Conservation (phyloP, 2,113 vertebrate species). For the Prunella himalayana region DNA sequence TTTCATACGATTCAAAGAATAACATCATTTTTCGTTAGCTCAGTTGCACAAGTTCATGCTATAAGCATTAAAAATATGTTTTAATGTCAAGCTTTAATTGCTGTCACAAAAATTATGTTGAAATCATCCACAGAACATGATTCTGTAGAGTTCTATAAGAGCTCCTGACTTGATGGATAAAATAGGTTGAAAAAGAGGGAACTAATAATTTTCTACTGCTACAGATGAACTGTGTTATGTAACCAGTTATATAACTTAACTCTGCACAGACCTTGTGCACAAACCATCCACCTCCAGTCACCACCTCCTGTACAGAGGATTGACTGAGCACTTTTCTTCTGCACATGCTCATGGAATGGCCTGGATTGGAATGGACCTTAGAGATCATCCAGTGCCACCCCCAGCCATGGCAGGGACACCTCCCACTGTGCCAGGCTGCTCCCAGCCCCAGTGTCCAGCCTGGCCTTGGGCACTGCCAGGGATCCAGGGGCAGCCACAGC, state of each 20-base stretch:
- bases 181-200: neutral
- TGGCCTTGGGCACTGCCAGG: neutral
- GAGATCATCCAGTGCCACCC: accelerated
- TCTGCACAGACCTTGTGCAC: neutral
- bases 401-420: neutral
- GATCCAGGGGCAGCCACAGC: neutral
- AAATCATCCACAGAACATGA: neutral
- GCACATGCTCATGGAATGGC: neutral
- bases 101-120: neutral
- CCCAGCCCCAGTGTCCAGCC: neutral
- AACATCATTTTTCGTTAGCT: neutral
- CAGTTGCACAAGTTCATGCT: neutral
- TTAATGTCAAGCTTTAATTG: neutral
- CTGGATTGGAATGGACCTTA: neutral
- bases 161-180: neutral
- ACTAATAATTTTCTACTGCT: neutral
- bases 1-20: neutral
- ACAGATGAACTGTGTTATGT: neutral
- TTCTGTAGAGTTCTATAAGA: neutral
- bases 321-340: neutral
- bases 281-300: neutral
- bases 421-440: neutral
- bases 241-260: neutral
- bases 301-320: neutral
- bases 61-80: neutral